phyloP scores from a whole-genome alignment of 2,113 vertebrate genomes.

The Corvus moneduloides region DNA sequence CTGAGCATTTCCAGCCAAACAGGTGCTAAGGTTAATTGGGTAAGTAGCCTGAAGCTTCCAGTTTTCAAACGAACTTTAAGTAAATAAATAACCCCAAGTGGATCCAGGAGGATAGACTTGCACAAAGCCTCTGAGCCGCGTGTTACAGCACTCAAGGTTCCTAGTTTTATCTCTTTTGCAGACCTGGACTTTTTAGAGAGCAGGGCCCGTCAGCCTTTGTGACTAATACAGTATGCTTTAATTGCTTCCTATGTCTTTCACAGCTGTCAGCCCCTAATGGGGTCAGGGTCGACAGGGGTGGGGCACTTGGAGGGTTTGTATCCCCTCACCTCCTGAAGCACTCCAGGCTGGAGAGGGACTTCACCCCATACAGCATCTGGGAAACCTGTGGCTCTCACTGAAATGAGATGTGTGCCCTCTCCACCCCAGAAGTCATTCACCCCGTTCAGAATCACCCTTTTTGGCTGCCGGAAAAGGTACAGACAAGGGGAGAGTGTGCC shows the following conservation, averaged over 20 bases:
- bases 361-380: not conserved
- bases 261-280: conserved; percentile 72
- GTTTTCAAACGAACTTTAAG: conserved; percentile 76
- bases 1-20: conserved; percentile 72
- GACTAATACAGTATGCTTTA: conserved; percentile 71
- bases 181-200: conserved; percentile 60
- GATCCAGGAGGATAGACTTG: conserved; percentile 65
- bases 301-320: not conserved
- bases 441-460: not conserved
- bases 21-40: conserved; percentile 79
- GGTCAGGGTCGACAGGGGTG: not conserved
- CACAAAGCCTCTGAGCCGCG: conserved; percentile 8
- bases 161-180: conserved; percentile 84
- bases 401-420: accelerated
- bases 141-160: conserved; percentile 36
- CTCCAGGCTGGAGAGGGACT: not conserved
- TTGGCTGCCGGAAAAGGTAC: not conserved
- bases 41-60: conserved; percentile 59
- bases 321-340: not conserved
- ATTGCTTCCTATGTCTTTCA: conserved; percentile 82
- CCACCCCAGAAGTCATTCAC: not conserved
- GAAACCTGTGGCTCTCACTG: not conserved
- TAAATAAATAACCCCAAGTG: conserved; percentile 83
- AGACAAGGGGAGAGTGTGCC: not conserved
- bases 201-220: conserved; percentile 25